A percentile compares a stretch with the other conserved stretches of the same genome.
phyloP scores from a whole-genome alignment of 2,888 invertebrate genomes.

The Emmelina monodactyla region DNA sequence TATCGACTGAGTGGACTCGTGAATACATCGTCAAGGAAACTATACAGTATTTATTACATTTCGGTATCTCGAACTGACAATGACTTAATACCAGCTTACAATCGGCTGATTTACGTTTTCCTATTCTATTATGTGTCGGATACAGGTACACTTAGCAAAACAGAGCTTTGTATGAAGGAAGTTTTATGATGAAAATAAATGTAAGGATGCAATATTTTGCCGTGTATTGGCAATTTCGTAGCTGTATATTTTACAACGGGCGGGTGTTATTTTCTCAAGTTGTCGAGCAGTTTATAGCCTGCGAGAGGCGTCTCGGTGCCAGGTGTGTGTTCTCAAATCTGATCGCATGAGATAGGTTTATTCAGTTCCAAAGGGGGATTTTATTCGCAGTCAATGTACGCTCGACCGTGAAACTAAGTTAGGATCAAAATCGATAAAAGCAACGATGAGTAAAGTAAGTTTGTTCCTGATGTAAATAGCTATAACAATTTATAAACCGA shows the following conservation, averaged over 20 bases:
- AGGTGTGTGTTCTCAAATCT: constrained; percentile 18
- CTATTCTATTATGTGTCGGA: no score
- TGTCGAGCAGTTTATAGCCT: not conserved
- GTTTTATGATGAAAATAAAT: not conserved
- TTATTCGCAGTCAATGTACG: constrained; percentile 4
- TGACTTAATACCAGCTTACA: not conserved
- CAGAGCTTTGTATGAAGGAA: not conserved
- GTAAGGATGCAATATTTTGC: not conserved
- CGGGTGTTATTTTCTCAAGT: not conserved
- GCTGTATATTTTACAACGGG: not conserved
- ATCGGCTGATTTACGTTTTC: not conserved
- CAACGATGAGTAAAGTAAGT: no score
- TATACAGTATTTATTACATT: no score
- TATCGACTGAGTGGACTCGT: no score
- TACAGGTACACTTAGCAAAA: not conserved
- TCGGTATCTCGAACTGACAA: no score
- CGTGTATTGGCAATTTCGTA: not conserved
- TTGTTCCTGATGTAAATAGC: no score
- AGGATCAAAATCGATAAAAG: constrained; percentile 1
- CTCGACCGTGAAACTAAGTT: constrained; percentile 4
- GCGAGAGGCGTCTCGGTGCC: constrained; percentile 8
- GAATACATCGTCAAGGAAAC: no score
- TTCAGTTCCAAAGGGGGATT: not conserved
- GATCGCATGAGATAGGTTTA: constrained; percentile 11
- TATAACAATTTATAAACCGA: no score